phyloP scores from a whole-genome alignment of 2,797 vertebrate genomes.

The Falco concolor region DNA sequence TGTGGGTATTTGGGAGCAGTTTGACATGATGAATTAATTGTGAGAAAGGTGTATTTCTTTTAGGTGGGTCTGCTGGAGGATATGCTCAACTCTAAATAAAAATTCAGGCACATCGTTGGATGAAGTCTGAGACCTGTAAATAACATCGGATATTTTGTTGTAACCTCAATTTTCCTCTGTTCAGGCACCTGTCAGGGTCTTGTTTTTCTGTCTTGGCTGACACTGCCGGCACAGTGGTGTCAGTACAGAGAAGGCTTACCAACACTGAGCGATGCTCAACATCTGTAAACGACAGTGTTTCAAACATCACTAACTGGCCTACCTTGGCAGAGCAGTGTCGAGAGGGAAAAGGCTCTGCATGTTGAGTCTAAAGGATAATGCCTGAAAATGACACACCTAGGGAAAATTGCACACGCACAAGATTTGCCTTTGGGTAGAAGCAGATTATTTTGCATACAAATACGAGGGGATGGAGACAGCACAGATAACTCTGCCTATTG shows the following conservation, averaged over 20 bases:
- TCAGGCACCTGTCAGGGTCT: background rate
- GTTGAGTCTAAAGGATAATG: background rate
- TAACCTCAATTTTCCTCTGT: background rate
- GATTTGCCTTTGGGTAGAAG: background rate
- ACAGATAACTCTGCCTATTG: background rate
- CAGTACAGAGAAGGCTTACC: background rate
- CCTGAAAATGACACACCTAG: background rate
- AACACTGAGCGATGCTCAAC: background rate
- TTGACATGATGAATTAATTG: background rate
- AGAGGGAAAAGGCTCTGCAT: background rate
- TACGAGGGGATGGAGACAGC: background rate
- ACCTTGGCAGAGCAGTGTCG: background rate
- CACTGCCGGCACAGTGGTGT: background rate
- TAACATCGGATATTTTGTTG: background rate
- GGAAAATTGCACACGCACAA: background rate
- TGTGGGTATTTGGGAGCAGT: background rate
- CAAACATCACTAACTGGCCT: background rate
- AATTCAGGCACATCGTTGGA: background rate
- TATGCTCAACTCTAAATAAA: background rate
- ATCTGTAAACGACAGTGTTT: background rate
- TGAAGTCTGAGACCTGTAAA: background rate
- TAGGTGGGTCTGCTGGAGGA: background rate
- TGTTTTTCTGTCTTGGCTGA: constrained; percentile 7
- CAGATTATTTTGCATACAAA: constrained; percentile 11
- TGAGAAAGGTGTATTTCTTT: background rate